Base-by-base conservation (phyloP, 2,113 vertebrate species). In the Anseranas semipalmata region DNA sequence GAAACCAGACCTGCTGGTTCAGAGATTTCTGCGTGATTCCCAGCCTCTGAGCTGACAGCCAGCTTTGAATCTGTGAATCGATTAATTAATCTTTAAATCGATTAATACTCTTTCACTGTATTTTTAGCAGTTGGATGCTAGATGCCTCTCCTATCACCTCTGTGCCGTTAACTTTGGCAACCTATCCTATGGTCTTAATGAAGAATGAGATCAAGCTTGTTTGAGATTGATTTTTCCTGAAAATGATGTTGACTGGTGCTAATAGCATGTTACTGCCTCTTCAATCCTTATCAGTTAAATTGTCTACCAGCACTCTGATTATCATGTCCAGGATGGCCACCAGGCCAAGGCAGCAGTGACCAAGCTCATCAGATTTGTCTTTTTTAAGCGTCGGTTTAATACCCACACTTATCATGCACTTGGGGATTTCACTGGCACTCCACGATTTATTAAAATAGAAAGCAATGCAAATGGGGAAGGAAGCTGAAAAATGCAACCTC, bases 171-270 rank as follows among this genome's bases (percentile, higher is more conserved):
- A 48, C 39, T 94, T 77, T 95, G 60, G 39, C 74, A 72, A 39
- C 30, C 7, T 24, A 78, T 46, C 30, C 59, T 52, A 25, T 48
- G 53, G 43, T 84, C 84, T 76, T 37, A 73, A 3, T 12, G 27
- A 78, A 89, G 85, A 91, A 55, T 0, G 2, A 91, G 74, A 87
- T 27, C 46, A 80, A 35, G 72, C 48, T 93, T 5, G 3, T 19
- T 0, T 68, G 70, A 88, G 60, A 89, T 78, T 71, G 73, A 89
- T 91, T 96, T 91, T 96, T 96, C 81, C 67, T 76, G 62, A 91
- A 94, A 93, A 91, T 0, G 0, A 17, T 65, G 46, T 65, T 91
- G 91, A 53, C 20, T 7, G 2, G 33, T 75, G 60, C 43, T 95
- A 93, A 85, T 78, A 90, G 45, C 9, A 33, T 39, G 52, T 86